Evolutionary conservation across 2,797 vertebrate species (phyloP).

Genomic region (Gymnothorax javanicus): DNA sequence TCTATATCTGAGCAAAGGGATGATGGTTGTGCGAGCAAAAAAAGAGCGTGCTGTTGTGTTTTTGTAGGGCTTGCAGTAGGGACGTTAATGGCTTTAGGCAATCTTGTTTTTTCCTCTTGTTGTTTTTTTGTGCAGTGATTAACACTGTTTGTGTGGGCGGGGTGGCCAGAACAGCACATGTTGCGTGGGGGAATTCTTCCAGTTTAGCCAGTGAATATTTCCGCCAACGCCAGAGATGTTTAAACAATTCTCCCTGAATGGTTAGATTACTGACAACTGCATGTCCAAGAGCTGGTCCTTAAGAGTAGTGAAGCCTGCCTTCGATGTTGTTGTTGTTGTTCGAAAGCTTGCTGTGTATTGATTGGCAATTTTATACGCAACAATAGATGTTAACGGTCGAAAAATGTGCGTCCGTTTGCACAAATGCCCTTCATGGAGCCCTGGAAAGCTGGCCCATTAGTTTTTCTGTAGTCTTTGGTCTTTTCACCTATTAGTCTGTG

Average conservation of each 20-base stretch:
- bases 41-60: neutral
- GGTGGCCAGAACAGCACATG: conserved; percentile 31
- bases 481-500: no score
- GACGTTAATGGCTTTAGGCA: neutral
- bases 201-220: conserved; percentile 25
- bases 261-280: conserved; percentile 8
- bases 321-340: neutral
- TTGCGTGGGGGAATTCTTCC: conserved; percentile 23
- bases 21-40: neutral
- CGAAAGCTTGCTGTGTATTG: neutral
- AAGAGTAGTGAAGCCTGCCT: neutral
- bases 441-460: no score
- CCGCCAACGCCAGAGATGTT: conserved; percentile 25
- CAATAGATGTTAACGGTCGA: no score
- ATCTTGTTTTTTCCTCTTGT: neutral
- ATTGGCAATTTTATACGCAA: neutral
- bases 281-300: conserved; percentile 9
- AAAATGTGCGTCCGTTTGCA: no score
- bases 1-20: neutral
- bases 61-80: neutral
- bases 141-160: conserved; percentile 25
- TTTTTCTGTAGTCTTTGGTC: no score
- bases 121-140: neutral
- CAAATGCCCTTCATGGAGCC: no score
- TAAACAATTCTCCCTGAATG: conserved; percentile 23